phyloP scores from a whole-genome alignment of 2,113 vertebrate genomes.

The Manacus vitellinus region DNA sequence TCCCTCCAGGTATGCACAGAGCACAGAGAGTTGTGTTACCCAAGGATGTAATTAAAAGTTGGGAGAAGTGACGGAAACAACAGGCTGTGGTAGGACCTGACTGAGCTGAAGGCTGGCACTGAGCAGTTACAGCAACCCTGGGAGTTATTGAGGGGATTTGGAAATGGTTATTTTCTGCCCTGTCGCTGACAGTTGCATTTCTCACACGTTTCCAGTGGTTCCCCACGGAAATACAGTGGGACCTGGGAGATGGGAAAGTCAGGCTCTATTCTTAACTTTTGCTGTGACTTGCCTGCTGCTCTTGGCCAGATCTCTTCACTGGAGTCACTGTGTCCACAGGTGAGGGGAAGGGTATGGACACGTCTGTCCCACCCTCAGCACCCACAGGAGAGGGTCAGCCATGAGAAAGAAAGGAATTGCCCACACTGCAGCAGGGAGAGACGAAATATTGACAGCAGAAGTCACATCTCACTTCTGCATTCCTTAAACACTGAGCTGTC shows the following conservation, averaged over 20 bases:
- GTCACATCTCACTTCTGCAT: background rate
- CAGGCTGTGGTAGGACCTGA: background rate
- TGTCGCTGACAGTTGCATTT: background rate
- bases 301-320: background rate
- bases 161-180: background rate
- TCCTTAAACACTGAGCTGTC: background rate
- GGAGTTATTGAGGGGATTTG: background rate
- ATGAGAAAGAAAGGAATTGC: background rate
- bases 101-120: background rate
- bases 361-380: background rate
- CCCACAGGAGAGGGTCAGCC: background rate
- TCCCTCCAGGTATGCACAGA: background rate
- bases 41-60: background rate
- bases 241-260: background rate
- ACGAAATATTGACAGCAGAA: background rate
- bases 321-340: background rate
- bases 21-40: background rate
- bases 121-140: background rate
- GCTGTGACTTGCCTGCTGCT: background rate
- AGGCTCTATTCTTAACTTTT: background rate
- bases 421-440: fast-evolving
- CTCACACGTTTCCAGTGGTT: background rate
- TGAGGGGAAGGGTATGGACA: background rate
- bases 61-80: background rate
- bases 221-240: background rate